Evolutionary conservation across 2,888 invertebrate species (phyloP), one percentile per base, ranked within the genome.

Genomic region (Agriopis leucophaearia): DNA sequence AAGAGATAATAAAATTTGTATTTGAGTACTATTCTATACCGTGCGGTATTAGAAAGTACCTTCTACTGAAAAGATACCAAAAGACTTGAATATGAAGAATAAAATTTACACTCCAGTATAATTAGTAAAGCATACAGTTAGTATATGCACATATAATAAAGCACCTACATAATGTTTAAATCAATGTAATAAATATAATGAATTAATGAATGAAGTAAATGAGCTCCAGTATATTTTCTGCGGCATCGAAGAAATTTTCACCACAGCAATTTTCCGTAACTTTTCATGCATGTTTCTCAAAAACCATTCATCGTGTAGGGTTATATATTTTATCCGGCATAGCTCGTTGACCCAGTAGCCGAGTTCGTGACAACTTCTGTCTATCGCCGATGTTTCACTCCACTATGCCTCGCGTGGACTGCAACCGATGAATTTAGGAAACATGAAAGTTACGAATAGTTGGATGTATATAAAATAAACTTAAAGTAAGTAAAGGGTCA

Each of bases 261-360:
- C 38, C 13, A 15, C 16, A 44, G 10, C 45, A 42, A 54, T 65
- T 55, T 63, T 15, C 13, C 16, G 15, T 68, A 65, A 56, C 61
- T 67, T 64, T 58, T 60, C 55, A 60, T 71, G 48, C 60, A 68
- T 64, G 62, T 66, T 71, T 70, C 63, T 69, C 44, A 68, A 69
- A 60, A 67, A 63, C 50, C 36, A 67, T 71, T 72, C 65, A 58
- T 55, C 47, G 64, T 72, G 71, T 64, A 59, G 61, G 69, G 70
- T 60, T 65, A 74, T 78, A 74, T 77, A 79, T 80, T 75, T 77
- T 64, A 64, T 70, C 76, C 75, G 75, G 76, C 77, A 82, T 83
- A 81, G 77, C 81, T 86, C 77, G 81, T 89, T 90, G 91, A 91
- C 91, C 91, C 81, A 91, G 83, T 90, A 81, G 84, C 89, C 87